Evolutionary conservation across 1,140 invertebrate species (phyloP).

Genomic region (Papilio machaon): DNA sequence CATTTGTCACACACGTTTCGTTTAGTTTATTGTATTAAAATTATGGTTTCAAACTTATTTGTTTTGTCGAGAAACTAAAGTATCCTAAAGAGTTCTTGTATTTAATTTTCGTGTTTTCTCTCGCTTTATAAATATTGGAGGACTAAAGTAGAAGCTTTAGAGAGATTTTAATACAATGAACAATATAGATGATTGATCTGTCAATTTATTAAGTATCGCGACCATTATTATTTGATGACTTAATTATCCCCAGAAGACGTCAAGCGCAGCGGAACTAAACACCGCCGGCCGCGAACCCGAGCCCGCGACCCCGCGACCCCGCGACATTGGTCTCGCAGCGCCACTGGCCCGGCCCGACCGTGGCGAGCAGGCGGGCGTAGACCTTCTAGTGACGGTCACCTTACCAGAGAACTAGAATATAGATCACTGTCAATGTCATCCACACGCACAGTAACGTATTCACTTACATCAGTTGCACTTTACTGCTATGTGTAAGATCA

Average conservation of each 20-base stretch:
- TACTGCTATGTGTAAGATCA: neutral
- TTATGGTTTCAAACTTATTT: neutral
- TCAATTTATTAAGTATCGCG: neutral
- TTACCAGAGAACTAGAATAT: neutral
- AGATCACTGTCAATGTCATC: neutral
- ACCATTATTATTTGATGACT: neutral
- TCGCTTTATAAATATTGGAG: neutral
- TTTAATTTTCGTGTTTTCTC: neutral
- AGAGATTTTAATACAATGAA: neutral
- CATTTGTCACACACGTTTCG: neutral
- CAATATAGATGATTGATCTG: neutral
- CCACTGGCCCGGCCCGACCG: neutral
- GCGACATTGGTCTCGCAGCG: neutral
- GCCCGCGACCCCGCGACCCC: neutral
- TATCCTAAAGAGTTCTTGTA: neutral
- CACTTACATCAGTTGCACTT: neutral
- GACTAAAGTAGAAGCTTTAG: no score
- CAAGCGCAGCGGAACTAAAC: neutral
- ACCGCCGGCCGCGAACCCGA: neutral
- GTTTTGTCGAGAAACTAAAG: neutral
- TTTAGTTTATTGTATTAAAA: neutral
- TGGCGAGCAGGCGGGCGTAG: neutral
- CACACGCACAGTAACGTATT: neutral
- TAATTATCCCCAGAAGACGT: no score
- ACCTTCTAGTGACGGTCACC: constrained; percentile 14